Conservation (phyloP, 1,140 invertebrate genomes). For the Heterodera schachtii region DNA sequence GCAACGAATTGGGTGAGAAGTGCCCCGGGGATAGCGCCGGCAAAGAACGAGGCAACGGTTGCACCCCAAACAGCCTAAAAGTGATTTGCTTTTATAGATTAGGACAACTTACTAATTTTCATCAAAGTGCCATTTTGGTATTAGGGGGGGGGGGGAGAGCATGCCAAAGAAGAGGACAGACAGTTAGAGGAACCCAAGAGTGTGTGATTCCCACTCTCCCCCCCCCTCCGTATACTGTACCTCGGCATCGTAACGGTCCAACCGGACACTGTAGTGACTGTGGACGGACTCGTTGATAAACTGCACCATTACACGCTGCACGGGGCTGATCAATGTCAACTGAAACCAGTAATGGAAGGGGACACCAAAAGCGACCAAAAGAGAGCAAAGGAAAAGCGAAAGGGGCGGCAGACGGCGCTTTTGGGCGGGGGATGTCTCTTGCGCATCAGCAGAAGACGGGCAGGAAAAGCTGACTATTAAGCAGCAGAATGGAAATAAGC, state of each 20-base stretch:
- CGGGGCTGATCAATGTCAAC: not conserved
- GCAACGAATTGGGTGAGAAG: not conserved
- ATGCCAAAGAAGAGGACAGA: too few species aligned
- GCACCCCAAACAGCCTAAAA: not conserved
- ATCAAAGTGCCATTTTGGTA: not conserved
- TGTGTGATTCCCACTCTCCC: too few species aligned
- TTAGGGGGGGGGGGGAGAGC: not conserved
- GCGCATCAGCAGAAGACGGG: too few species aligned
- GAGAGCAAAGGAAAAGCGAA: not conserved
- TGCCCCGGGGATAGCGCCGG: not conserved
- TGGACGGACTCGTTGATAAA: not conserved
- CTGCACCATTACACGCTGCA: not conserved
- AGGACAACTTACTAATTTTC: not conserved
- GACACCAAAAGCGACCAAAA: not conserved
- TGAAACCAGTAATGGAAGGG: not conserved
- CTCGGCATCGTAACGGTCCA: not conserved
- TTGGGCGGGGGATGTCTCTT: too few species aligned
- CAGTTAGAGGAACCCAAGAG: too few species aligned
- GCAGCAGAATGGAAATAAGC: too few species aligned
- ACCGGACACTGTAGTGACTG: not conserved
- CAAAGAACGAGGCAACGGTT: not conserved
- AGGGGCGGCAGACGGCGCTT: not conserved
- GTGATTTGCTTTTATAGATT: not conserved
- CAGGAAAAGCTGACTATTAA: too few species aligned
- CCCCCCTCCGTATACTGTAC: not conserved